Evolutionary conservation across 2,797 vertebrate species (phyloP).

Genomic region (Scarus forsteni): DNA sequence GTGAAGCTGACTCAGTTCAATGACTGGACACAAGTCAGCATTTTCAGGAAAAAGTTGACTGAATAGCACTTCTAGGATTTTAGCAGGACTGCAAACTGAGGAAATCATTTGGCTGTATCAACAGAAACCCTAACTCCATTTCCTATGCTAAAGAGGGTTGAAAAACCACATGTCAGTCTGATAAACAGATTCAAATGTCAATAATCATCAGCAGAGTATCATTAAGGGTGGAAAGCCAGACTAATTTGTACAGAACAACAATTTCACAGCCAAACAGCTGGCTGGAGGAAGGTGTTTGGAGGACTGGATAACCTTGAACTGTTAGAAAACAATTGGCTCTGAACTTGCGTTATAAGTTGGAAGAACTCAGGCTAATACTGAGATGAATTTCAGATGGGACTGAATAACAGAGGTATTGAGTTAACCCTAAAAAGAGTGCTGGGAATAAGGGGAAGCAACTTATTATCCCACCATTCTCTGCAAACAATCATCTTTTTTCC

Average conservation of each 20-base stretch:
- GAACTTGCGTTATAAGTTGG: slow-evolving; percentile 71
- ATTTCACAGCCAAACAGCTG: slow-evolving; percentile 56
- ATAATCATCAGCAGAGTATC: slow-evolving; percentile 39
- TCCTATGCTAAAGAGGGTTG: slow-evolving; percentile 33
- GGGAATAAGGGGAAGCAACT: slow-evolving; percentile 79
- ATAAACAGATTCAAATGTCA: slow-evolving; percentile 48
- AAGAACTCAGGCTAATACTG: slow-evolving; percentile 46
- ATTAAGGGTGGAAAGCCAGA: slow-evolving; percentile 11
- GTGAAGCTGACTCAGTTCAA: slow-evolving; percentile 26
- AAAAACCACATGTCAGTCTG: slow-evolving; percentile 36
- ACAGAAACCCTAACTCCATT: slow-evolving; percentile 38
- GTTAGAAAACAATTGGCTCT: slow-evolving; percentile 61
- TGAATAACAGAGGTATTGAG: slow-evolving; percentile 75
- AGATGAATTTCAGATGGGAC: slow-evolving; percentile 78
- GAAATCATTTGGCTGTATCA: slow-evolving; percentile 43
- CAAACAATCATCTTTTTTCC: slow-evolving; percentile 79
- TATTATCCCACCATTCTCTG: slow-evolving; percentile 77
- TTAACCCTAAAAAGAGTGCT: slow-evolving; percentile 69
- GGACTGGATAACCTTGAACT: slow-evolving; percentile 62
- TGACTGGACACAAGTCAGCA: slow-evolving; percentile 32
- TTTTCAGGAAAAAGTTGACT: slow-evolving; percentile 23
- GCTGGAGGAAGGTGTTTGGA: slow-evolving; percentile 55
- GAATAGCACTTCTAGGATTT: not conserved
- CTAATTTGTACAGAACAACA: slow-evolving; percentile 47
- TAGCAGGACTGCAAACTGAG: slow-evolving; percentile 12